Conservation (phyloP, 2,113 vertebrate species). For the Rousettus leschenaultii region DNA sequence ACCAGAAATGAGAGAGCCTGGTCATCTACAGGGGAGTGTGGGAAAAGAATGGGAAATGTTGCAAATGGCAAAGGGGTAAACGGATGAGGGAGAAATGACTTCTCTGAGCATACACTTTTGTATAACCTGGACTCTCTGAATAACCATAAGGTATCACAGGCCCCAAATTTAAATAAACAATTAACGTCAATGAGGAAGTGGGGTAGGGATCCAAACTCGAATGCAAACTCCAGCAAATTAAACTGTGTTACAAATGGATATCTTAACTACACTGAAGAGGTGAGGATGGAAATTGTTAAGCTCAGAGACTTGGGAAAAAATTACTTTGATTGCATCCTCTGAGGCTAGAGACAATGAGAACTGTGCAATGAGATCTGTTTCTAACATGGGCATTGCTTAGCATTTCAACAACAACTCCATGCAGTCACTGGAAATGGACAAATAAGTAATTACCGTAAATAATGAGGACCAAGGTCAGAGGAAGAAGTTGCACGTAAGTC, state of each 20-base stretch:
- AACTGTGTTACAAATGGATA: neutral
- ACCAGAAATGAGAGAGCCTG: neutral
- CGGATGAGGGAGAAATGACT: neutral
- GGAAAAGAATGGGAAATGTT: neutral
- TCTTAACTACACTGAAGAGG: neutral
- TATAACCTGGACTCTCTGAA: neutral
- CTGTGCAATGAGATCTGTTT: neutral
- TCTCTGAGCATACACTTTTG: neutral
- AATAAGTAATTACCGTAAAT: neutral
- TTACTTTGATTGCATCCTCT: neutral
- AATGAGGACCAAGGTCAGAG: neutral
- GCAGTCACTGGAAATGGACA: neutral
- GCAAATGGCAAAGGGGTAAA: neutral
- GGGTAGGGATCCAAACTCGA: neutral
- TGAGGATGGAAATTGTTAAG: neutral
- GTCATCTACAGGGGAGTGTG: neutral
- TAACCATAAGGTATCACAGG: neutral
- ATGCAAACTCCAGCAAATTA: neutral
- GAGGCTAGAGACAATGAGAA: neutral
- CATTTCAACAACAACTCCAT: neutral
- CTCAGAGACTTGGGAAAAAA: neutral
- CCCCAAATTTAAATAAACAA: neutral
- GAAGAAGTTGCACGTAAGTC: neutral
- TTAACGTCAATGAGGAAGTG: neutral
- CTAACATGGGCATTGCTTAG: neutral